Percentiles rank a stretch among this genome's conserved stretches.
These are phyloP conservation scores for Paratrypauchen microcephalus DNA, from an alignment of 2,797 vertebrate species.

Conservation along the genomic window DNA sequence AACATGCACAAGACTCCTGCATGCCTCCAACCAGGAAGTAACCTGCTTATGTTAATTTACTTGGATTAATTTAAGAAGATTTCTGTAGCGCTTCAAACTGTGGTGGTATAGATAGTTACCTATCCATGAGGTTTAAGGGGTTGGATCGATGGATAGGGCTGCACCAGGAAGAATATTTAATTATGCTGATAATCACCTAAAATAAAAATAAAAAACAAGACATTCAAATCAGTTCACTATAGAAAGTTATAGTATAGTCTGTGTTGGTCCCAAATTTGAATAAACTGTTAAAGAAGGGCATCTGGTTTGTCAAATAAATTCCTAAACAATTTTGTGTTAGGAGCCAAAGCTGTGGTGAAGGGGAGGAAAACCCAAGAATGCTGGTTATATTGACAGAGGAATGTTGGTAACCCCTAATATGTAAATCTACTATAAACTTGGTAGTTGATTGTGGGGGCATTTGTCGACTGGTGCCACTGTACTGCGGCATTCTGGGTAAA, in stretches of 20 bases:
- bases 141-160: not conserved
- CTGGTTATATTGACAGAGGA: not conserved
- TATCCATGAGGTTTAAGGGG: not conserved
- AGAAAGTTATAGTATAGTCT: not conserved
- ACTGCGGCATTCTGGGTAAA: constrained; percentile 26
- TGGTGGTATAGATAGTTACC: not conserved
- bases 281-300: not conserved
- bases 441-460: constrained; percentile 25
- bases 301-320: not conserved
- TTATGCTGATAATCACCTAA: not conserved
- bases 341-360: not conserved
- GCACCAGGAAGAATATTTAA: not conserved
- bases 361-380: not conserved
- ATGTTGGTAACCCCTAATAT: not conserved
- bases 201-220: not conserved
- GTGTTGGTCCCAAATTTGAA: not conserved
- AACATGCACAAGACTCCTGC: constrained; percentile 55
- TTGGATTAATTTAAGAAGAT: constrained; percentile 68
- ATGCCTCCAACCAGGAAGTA: constrained; percentile 46
- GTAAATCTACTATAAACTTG: not conserved
- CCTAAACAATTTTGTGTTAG: not conserved
- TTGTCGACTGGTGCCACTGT: constrained; percentile 28
- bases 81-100: constrained; percentile 49
- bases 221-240: not conserved
- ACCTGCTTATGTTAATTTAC: constrained; percentile 64